Evolutionary conservation across 2,888 invertebrate species (phyloP), one percentile per base, ranked within the genome.

Genomic region (Drosophila histrio): DNA sequence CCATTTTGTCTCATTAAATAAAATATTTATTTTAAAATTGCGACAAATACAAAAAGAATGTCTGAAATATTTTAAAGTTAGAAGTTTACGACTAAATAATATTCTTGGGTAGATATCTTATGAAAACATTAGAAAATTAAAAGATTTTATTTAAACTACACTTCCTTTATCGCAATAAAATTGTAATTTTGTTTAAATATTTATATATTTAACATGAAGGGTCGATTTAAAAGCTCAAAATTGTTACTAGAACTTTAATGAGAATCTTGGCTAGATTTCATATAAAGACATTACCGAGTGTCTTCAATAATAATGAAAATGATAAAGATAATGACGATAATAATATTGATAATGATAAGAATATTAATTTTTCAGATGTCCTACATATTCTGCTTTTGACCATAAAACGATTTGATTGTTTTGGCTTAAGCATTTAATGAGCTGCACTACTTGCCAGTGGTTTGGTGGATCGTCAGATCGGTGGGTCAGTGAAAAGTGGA

Each of bases 351-450:
- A 30, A 28, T 32, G 70, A 71, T 71, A 70, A 71, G 59, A 60
- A 70, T 41, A 53, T 49, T 13, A 3, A 52, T 36, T 54, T 58
- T 47, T 21, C 19, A 13, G 8, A 26, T 41, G 54, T 41, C 41
- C 59, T 26, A 70, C 39, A 65, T 58, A 17, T 59, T n/a, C 28
- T 24, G 13, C 38, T 52, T 39, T 49, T 13, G 9, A n/a, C 30
- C 57, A 63, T 47, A 53, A 69, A 44, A n/a, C 53, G 57, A 68
- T 36, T 64, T 6, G 30, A 36, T 65, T 59, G 41, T 21, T 46
- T 24, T 30, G 30, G 41, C 44, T 70, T 56, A 65, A 60, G 65
- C 54, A 54, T 46, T 70, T 49, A 70, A 71, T 65, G 49, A 70
- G 47, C 49, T 50, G 44, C 38, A 36, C 15, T 60, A 36, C 15